Percentiles rank a stretch among this genome's conserved stretches.
phyloP scores from a whole-genome alignment of 1,140 invertebrate genomes.

The Drosophila arizonae region DNA sequence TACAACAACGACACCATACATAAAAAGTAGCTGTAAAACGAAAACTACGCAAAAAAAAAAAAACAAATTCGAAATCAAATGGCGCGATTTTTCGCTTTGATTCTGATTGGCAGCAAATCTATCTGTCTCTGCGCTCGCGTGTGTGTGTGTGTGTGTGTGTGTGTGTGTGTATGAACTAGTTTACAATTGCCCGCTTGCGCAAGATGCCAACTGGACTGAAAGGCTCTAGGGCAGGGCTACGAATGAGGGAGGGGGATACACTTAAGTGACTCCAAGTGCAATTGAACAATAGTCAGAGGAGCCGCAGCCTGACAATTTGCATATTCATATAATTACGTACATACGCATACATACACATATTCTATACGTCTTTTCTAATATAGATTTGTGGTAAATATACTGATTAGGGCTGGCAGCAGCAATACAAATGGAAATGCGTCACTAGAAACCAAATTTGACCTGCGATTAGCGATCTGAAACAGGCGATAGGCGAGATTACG shows the following conservation, averaged over 20 bases:
- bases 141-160: slow-evolving; percentile 13
- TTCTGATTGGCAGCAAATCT: slow-evolving; percentile 41
- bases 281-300: slow-evolving; percentile 19
- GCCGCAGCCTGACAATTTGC: slow-evolving; percentile 16
- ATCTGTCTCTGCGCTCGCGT: background rate
- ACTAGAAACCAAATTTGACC: background rate
- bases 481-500: background rate
- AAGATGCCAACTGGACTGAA: slow-evolving; percentile 31
- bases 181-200: slow-evolving; percentile 41
- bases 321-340: slow-evolving; percentile 5
- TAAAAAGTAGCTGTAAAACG: slow-evolving; percentile 6
- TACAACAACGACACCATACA: slow-evolving; percentile 12
- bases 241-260: background rate
- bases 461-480: background rate
- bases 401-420: background rate
- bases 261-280: slow-evolving; percentile 55
- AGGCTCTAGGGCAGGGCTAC: background rate
- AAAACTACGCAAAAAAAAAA: slow-evolving; percentile 47
- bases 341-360: background rate
- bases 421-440: background rate
- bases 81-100: slow-evolving; percentile 43
- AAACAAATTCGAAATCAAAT: slow-evolving; percentile 23
- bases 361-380: background rate
- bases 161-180: slow-evolving; percentile 34
- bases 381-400: background rate